These are phyloP conservation scores for Chionodraco myersi DNA, from an alignment of 2,113 vertebrate species.

Conservation along the genomic window DNA sequence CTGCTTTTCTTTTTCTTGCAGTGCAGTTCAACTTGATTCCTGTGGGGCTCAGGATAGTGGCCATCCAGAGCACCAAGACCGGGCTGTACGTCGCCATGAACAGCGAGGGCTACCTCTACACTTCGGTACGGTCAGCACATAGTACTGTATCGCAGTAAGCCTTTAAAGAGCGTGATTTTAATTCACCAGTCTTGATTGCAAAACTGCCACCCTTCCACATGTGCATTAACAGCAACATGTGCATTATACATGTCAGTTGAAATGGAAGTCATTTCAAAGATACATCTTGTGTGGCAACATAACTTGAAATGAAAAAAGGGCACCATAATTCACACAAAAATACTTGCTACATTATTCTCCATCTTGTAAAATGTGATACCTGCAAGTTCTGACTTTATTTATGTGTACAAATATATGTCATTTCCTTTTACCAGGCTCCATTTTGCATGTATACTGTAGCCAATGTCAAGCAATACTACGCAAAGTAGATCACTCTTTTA, in stretches of 20 bases:
- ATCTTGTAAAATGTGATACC: background rate
- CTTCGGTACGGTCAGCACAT: slow-evolving; percentile 84
- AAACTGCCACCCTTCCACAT: slow-evolving; percentile 1
- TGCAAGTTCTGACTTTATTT: background rate
- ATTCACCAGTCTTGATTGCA: slow-evolving; percentile 5
- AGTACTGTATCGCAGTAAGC: background rate
- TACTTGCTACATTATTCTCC: background rate
- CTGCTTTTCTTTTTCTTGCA: slow-evolving; percentile 63
- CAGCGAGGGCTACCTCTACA: slow-evolving; percentile 91
- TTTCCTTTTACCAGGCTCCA: background rate
- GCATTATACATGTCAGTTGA: background rate
- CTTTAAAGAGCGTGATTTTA: slow-evolving; percentile 2
- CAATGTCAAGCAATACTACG: background rate
- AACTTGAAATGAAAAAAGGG: background rate
- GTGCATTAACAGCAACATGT: slow-evolving; percentile 8
- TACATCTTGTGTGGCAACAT: background rate
- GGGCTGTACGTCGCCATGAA: slow-evolving; percentile 93
- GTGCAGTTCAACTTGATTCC: slow-evolving; percentile 95
- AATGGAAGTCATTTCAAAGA: background rate
- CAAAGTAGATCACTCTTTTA: background rate
- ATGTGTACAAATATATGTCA: background rate
- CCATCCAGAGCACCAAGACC: slow-evolving; percentile 91
- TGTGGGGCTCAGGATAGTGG: slow-evolving; percentile 91
- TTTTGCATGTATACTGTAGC: background rate
- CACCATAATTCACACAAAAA: background rate